Evolutionary conservation across 2,888 invertebrate species (phyloP), one percentile per base, ranked within the genome.

Genomic region (Rotaria macrura): DNA sequence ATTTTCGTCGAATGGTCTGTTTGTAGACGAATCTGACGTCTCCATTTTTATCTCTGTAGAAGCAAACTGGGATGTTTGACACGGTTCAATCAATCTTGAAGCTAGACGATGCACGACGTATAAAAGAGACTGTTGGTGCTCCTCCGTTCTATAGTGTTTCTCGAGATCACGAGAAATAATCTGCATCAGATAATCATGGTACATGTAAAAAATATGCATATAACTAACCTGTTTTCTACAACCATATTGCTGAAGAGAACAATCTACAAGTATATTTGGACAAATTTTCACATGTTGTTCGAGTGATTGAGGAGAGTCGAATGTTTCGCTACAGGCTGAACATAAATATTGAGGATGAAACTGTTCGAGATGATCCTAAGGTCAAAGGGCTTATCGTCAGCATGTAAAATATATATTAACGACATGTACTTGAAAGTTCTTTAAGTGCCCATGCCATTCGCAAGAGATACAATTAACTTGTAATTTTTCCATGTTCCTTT

Each of bases 361-460:
- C 14, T 57, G 29, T n/a, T 57, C 29, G 10, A 57, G 57, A 57
- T 57, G 57, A n/a, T n/a, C 14, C 57, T 57, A 9, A 57, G 20
- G 17, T 12, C 14, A 29, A 12, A 12, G n/a, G 2, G 17, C 10
- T 3, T 4, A 0, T n/a, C n/a, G 2, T 2, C 0, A 7, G 10
- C 9, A 14, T 29, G 2, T 2, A n/a, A 1, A 29, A 29, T 57
- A 14, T 9, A 10, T 29, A 3, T 29, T 14, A 14, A 0, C 9
- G 12, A 29, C 1, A 57, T 14, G 7, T 57, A 57, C 57, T 12
- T 57, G 57, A n/a, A 29, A 57, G 12, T 29, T 14, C n/a, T 14
- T n/a, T 12, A 57, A 4, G 0, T 57, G 57, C 29, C 57, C 57
- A 10, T 3, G 1, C 57, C 57, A 57, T 14, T 57, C 57, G n/a